Percentiles rank a stretch among this genome's conserved stretches.
These are phyloP conservation scores for Cheirogaleus major DNA, from an alignment of 2,797 vertebrate genomes.

Conservation along the genomic window DNA sequence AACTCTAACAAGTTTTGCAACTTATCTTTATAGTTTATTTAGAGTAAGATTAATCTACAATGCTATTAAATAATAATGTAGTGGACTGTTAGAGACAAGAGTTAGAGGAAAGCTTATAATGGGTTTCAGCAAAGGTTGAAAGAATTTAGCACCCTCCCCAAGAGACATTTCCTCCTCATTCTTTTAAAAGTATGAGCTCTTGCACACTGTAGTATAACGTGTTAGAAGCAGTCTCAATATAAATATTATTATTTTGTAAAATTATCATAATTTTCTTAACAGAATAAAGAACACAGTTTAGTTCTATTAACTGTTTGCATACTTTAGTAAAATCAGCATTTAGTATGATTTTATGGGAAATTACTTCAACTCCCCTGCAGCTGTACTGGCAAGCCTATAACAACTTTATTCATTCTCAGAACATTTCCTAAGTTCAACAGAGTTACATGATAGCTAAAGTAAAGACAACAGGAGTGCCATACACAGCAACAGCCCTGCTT, in stretches of 20 bases:
- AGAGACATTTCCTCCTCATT: background rate
- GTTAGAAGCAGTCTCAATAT: background rate
- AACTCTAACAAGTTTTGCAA: constrained; percentile 49
- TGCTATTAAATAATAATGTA: constrained; percentile 62
- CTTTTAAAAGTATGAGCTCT: constrained; percentile 18
- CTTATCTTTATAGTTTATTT: constrained; percentile 48
- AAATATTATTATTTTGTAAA: constrained; percentile 51
- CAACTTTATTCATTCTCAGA: background rate
- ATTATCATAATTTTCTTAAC: constrained; percentile 43
- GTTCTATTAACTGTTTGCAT: constrained; percentile 41
- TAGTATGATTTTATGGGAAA: constrained; percentile 25
- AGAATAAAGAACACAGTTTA: constrained; percentile 24
- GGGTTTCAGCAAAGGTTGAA: constrained; percentile 50
- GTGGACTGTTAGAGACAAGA: background rate
- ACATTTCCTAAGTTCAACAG: background rate
- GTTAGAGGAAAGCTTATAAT: constrained; percentile 27
- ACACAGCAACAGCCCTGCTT: background rate
- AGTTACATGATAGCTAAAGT: background rate
- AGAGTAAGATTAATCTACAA: constrained; percentile 25
- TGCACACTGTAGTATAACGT: background rate
- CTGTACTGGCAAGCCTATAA: constrained; percentile 22
- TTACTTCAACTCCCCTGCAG: constrained; percentile 18
- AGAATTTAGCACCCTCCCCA: background rate
- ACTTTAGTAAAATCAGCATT: constrained; percentile 11
- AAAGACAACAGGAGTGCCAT: background rate